phyloP scores from a whole-genome alignment of 2,797 vertebrate species.

The Pachyuromys duprasi region DNA sequence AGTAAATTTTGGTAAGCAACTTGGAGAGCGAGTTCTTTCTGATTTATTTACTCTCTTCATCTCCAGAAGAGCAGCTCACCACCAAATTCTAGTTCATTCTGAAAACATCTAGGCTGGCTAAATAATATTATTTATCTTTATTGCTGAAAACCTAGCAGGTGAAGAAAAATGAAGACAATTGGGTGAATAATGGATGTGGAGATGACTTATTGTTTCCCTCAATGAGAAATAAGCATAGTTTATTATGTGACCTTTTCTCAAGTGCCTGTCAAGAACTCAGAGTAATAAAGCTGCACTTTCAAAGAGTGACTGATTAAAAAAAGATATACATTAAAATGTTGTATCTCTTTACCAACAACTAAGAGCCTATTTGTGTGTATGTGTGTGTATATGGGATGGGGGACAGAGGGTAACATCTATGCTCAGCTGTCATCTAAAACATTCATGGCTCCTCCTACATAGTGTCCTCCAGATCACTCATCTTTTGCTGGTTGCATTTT shows the following conservation, averaged over 20 bases:
- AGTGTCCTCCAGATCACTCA: not conserved
- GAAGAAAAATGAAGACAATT: constrained; percentile 90
- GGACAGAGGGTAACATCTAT: not conserved
- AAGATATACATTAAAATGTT: constrained; percentile 72
- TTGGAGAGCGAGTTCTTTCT: constrained; percentile 40
- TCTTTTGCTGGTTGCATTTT: not conserved
- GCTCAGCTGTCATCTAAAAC: accelerated
- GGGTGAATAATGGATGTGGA: constrained; percentile 88
- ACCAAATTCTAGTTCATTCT: constrained; percentile 82
- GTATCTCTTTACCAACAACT: constrained; percentile 81
- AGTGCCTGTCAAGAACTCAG: constrained; percentile 86
- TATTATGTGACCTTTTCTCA: constrained; percentile 89
- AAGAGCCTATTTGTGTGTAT: constrained; percentile 63
- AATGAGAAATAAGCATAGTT: constrained; percentile 88
- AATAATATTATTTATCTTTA: constrained; percentile 88
- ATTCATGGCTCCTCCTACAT: not conserved
- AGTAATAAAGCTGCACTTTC: constrained; percentile 88
- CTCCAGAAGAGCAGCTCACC: constrained; percentile 67
- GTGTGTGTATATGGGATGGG: not conserved
- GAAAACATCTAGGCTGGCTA: constrained; percentile 83
- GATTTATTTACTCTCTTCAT: constrained; percentile 73
- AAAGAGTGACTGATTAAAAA: constrained; percentile 83
- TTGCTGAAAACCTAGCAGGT: constrained; percentile 85
- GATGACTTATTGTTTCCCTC: constrained; percentile 88
- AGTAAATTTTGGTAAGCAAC: constrained; percentile 46